These are phyloP conservation scores for Abrostola triplasia DNA, from an alignment of 2,888 invertebrate genomes.

Conservation along the genomic window DNA sequence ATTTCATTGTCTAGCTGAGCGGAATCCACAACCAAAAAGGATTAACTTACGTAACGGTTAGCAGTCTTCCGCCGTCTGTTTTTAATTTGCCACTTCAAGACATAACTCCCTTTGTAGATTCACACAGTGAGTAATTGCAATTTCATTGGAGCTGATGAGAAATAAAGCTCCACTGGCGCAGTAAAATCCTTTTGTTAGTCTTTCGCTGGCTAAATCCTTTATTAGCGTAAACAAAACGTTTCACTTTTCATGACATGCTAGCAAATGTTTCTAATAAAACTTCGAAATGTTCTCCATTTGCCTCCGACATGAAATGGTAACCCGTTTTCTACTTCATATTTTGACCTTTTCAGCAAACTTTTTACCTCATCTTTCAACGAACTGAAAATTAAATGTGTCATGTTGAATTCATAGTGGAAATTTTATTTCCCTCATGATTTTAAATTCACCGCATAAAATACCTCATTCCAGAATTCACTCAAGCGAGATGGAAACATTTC, in stretches of 20 bases:
- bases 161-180: constrained; percentile 20
- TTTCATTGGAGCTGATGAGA: constrained; percentile 36
- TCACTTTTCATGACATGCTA: constrained; percentile 18
- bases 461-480: constrained; percentile 22
- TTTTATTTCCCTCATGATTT: constrained; percentile 29
- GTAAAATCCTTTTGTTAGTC: constrained; percentile 30
- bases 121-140: constrained; percentile 41
- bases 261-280: constrained; percentile 16
- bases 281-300: constrained; percentile 6
- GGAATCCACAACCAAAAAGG: constrained; percentile 63
- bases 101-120: constrained; percentile 31
- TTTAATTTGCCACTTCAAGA: constrained; percentile 45
- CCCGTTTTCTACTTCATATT: constrained; percentile 2
- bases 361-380: constrained; percentile 9
- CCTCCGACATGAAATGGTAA: not conserved
- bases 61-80: constrained; percentile 39
- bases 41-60: constrained; percentile 55
- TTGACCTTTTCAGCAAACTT: constrained; percentile 7
- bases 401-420: constrained; percentile 24
- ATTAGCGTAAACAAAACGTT: constrained; percentile 30
- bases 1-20: constrained; percentile 68
- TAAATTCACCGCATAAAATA: constrained; percentile 39
- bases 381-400: constrained; percentile 34
- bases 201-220: constrained; percentile 28
- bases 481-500: constrained; percentile 29